phyloP scores from a whole-genome alignment of 2,888 invertebrate species.

The Masnerella sp. region DNA sequence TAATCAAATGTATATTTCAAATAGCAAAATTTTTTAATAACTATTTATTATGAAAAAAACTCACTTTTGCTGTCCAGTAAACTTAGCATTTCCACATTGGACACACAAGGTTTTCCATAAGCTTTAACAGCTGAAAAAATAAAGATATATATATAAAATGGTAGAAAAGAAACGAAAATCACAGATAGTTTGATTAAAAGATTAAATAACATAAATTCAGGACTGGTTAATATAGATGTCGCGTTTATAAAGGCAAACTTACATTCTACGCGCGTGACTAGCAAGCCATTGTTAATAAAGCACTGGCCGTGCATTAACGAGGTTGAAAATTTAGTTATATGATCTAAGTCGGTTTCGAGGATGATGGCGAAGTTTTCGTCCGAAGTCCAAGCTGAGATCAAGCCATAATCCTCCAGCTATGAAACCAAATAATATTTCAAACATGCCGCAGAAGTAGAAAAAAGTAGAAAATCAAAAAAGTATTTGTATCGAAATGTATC shows the following conservation, averaged over 20 bases:
- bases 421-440: slow-evolving; percentile 61
- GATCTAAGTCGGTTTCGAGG: slow-evolving; percentile 87
- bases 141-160: slow-evolving; percentile 11
- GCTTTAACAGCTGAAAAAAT: slow-evolving; percentile 80
- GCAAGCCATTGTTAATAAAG: slow-evolving; percentile 87
- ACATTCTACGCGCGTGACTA: slow-evolving; percentile 88
- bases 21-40: no score
- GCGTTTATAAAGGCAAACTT: slow-evolving; percentile 73
- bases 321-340: slow-evolving; percentile 85
- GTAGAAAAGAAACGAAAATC: slow-evolving; percentile 20
- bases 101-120: slow-evolving; percentile 81
- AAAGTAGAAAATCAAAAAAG: no score
- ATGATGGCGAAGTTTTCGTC: slow-evolving; percentile 86
- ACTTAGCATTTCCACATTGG: slow-evolving; percentile 78
- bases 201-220: no score
- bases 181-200: slow-evolving; percentile 2
- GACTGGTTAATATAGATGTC: slow-evolving; percentile 3
- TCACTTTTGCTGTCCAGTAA: slow-evolving; percentile 68
- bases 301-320: slow-evolving; percentile 85
- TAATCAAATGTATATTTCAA: no score
- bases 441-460: no score
- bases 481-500: not conserved
- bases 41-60: no score
- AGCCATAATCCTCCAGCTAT: slow-evolving; percentile 88
- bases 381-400: slow-evolving; percentile 88